Evolutionary conservation across 2,797 vertebrate species (phyloP).

Genomic region (Eidolon dupreanum): DNA sequence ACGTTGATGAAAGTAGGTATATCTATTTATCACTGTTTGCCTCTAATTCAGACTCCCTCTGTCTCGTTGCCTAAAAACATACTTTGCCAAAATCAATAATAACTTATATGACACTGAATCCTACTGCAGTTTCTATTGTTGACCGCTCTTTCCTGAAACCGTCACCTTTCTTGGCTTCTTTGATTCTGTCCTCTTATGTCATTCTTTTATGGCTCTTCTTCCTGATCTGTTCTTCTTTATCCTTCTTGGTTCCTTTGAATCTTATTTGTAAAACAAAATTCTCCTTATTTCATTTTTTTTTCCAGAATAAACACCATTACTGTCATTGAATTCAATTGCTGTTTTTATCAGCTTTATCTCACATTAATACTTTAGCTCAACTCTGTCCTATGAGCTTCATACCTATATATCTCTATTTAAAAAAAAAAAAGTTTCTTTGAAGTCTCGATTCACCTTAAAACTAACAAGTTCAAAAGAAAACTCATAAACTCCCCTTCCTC

Average conservation of each 20-base stretch:
- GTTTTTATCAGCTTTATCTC: background rate
- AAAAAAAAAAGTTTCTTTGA: background rate
- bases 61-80: background rate
- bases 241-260: background rate
- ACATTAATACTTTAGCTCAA: background rate
- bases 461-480: background rate
- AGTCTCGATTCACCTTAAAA: background rate
- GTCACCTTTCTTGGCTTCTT: background rate
- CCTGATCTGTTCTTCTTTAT: background rate
- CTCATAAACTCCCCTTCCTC: background rate
- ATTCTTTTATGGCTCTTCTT: background rate
- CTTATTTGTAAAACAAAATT: background rate
- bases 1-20: background rate
- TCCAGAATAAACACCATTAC: background rate
- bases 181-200: background rate
- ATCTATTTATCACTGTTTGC: background rate
- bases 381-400: background rate
- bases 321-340: background rate
- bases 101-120: background rate
- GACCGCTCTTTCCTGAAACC: background rate
- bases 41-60: background rate
- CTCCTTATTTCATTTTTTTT: background rate
- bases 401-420: background rate
- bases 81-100: background rate
- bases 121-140: background rate